phyloP scores from a whole-genome alignment of 2,113 vertebrate genomes.

The Neotragus moschatus region DNA sequence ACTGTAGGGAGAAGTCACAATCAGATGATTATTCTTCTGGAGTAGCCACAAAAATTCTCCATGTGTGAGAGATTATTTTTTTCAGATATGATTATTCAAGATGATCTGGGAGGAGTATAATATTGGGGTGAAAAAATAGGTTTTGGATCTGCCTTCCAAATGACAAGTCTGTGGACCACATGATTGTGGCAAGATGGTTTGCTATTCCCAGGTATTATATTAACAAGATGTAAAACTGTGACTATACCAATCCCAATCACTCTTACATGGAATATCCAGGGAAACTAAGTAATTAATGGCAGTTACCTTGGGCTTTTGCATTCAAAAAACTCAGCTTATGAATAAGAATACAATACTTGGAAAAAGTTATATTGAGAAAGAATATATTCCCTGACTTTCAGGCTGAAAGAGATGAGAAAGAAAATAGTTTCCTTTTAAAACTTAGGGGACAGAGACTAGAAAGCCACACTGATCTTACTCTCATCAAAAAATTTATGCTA shows the following conservation, averaged over 20 bases:
- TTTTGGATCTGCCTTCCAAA: background rate
- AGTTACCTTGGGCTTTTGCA: background rate
- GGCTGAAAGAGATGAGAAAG: background rate
- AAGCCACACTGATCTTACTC: background rate
- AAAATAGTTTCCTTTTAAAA: background rate
- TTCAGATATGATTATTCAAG: background rate
- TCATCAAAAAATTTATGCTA: background rate
- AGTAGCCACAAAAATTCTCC: accelerated
- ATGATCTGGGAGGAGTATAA: background rate
- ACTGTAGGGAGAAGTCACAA: too few relatives aligned
- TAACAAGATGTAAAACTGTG: background rate
- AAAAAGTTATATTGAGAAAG: background rate
- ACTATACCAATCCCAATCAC: background rate
- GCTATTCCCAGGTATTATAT: background rate
- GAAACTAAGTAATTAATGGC: background rate
- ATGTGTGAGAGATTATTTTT: background rate
- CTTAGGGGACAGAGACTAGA: background rate
- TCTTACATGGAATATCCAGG: background rate
- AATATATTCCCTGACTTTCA: background rate
- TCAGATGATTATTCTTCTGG: background rate
- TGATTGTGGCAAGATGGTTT: background rate
- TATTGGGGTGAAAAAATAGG: background rate
- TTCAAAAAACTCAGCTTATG: background rate
- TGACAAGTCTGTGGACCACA: background rate
- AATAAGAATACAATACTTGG: background rate